Percentiles rank a stretch among this genome's conserved stretches.
Evolutionary conservation across 2,888 invertebrate genomes (phyloP).

Genomic region (Phengaris arion): DNA sequence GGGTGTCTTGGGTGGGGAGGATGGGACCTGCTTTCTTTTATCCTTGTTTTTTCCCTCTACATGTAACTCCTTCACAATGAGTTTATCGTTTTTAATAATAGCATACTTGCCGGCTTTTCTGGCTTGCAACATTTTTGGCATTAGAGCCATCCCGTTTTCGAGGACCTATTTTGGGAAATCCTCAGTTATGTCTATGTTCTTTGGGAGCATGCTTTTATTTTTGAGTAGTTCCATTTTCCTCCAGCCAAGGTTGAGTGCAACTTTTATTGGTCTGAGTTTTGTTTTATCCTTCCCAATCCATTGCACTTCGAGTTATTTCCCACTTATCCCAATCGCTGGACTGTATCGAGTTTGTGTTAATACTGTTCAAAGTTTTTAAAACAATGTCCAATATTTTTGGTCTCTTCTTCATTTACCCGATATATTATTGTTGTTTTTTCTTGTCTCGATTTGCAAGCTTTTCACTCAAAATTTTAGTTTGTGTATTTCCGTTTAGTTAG

Average conservation of each 20-base stretch:
- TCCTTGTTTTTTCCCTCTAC: background rate
- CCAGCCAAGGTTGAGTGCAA: background rate
- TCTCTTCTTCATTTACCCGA: background rate
- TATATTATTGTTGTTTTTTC: background rate
- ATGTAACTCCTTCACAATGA: background rate
- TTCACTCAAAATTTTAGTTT: background rate
- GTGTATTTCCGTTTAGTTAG: background rate
- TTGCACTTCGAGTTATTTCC: constrained; percentile 7
- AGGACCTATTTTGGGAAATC: background rate
- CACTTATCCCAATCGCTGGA: constrained; percentile 12
- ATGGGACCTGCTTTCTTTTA: background rate
- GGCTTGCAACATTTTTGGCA: background rate
- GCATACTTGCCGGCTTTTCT: background rate
- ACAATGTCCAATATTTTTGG: background rate
- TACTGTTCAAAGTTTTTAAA: background rate
- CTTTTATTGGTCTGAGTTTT: background rate
- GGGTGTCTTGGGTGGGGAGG: background rate
- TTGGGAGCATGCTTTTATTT: background rate
- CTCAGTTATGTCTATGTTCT: background rate
- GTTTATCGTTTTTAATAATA: background rate
- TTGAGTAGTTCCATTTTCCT: background rate
- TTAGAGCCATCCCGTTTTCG: background rate
- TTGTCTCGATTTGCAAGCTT: background rate
- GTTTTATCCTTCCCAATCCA: background rate
- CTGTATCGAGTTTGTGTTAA: background rate